Conservation (phyloP, 1,140 invertebrate species). For the Cotesia vestalis region DNA sequence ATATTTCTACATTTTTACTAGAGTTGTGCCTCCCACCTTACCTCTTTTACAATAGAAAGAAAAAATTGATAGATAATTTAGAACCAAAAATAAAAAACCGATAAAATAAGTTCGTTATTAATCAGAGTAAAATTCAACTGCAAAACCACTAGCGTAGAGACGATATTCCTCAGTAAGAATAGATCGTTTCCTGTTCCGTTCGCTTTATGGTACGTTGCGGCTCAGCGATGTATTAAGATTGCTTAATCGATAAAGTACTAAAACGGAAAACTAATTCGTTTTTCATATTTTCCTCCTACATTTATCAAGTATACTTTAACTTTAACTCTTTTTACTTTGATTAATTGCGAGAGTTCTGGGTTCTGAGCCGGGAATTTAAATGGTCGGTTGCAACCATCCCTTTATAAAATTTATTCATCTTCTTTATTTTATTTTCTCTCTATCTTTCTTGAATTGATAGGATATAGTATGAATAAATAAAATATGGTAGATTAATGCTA, state of each 20-base stretch:
- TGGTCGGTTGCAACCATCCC: background rate
- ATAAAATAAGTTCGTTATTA: conserved; percentile 61
- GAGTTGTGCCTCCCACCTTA: no score
- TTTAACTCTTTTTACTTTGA: conserved; percentile 7
- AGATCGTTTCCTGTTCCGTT: conserved; percentile 67
- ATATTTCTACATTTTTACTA: no score
- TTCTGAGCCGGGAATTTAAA: background rate
- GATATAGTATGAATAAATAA: background rate
- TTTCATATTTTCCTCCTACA: conserved; percentile 51
- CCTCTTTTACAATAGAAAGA: no score
- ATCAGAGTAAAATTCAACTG: conserved; percentile 68
- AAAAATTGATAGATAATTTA: no score
- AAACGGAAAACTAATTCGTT: conserved; percentile 62
- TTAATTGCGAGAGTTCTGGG: background rate
- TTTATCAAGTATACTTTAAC: background rate
- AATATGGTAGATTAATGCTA: no score
- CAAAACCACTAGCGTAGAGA: conserved; percentile 47
- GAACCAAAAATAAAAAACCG: no score
- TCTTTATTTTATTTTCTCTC: no score
- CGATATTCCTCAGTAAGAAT: conserved; percentile 67
- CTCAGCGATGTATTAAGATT: conserved; percentile 68
- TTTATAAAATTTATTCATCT: no score
- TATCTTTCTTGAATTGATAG: no score
- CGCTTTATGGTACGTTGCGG: conserved; percentile 67
- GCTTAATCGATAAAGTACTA: conserved; percentile 65